Evolutionary conservation across 92 coral and sea anemone genomes (phyloP), one percentile per base, ranked within the genome.

Genomic region (Palythoa caribaeorum): DNA sequence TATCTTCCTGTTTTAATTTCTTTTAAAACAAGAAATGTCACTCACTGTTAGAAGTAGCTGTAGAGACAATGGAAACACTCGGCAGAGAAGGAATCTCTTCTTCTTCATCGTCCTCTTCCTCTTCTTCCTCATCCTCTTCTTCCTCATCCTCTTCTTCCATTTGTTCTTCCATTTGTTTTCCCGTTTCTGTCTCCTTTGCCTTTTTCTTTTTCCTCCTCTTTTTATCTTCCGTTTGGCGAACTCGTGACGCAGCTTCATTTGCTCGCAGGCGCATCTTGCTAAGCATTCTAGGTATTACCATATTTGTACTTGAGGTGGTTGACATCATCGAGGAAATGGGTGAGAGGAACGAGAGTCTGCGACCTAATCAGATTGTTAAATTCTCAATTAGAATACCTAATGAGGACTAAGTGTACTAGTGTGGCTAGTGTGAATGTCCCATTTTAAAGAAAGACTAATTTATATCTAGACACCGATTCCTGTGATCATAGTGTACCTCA

Each of bases 261-360:
- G 76, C 75, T 19, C 86, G 74, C 20, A 81, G 12, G 35, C 86
- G 86, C 74, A 47, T 35, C 86, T 65, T 81, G 75, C 86, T 81
- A 81, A 81, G 86, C 86, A 81, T 81, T 55, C 52, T 81, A 62
- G 86, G 75, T 60, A 81, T 81, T 36, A 81, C 62, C 6, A 65
- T 52, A 81, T 62, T 20, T 48, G 59, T 74, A 80, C 75, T 80
- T n/a, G 85, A 63, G 19, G 74, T 80, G 4, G 57, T 19, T 39
- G 86, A 81, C 76, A 74, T 63, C 60, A 47, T 28, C 35, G 86
- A 65, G 9, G 86, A 38, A 81, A 65, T 52, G 0, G 86, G 39
- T 51, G 86, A 65, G 38, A 81, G 10, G 0, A 73, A 60, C 5
- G 85, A 62, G 19, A 15, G 44, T 20, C 40, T 66, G 59, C 47